Evolutionary conservation across 2,797 vertebrate genomes (phyloP).

Genomic region (Tinamus major): DNA sequence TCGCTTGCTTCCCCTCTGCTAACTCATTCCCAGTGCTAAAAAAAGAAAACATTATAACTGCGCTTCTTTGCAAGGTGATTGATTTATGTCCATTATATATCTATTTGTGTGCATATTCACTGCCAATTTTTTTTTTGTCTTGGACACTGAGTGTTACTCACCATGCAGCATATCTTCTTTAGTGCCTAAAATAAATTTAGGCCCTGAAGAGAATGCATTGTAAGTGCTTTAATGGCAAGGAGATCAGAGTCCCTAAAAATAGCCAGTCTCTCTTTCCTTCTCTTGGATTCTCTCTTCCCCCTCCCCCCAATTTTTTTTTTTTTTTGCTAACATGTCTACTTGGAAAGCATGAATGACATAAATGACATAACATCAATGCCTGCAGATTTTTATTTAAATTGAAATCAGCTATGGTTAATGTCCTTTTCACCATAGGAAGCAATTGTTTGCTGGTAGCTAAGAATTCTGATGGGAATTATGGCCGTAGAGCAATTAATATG

Average conservation of each 20-base stretch:
- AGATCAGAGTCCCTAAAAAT: not conserved
- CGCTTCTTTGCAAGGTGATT: not conserved
- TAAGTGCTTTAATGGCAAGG: not conserved
- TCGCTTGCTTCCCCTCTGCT: not conserved
- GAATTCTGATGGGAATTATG: not conserved
- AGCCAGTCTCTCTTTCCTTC: not conserved
- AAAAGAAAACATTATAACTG: not conserved
- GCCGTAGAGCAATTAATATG: not conserved
- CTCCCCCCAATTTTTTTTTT: not conserved
- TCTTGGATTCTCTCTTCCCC: not conserved
- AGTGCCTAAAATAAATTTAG: not conserved
- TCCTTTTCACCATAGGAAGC: not conserved
- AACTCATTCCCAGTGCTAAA: not conserved
- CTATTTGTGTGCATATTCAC: not conserved
- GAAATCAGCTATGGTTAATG: rapidly evolving
- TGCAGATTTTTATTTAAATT: rapidly evolving
- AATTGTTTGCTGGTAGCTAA: not conserved
- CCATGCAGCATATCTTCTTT: not conserved
- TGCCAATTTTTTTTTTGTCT: not conserved
- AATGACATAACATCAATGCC: not conserved
- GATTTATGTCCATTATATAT: not conserved
- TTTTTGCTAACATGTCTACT: not conserved
- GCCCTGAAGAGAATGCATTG: rapidly evolving
- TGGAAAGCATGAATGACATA: not conserved
- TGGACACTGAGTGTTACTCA: not conserved